These are phyloP conservation scores for Hepsetus odoe DNA, from an alignment of 2,113 vertebrate genomes.

Conservation along the genomic window DNA sequence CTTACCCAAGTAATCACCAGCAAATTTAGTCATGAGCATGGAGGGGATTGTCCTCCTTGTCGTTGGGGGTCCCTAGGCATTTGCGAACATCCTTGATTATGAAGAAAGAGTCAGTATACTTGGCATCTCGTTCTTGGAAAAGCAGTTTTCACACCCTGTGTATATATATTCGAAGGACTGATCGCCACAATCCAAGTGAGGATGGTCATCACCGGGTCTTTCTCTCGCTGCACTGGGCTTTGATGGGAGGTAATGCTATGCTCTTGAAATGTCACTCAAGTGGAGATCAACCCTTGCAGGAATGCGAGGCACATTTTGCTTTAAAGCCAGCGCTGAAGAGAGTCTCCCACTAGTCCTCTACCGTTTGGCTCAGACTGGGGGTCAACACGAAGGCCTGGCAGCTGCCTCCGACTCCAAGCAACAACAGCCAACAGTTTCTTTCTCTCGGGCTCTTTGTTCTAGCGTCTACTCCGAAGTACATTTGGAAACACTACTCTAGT, in stretches of 20 bases:
- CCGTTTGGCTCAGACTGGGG: neutral
- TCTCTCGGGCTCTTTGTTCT: constrained; percentile 29
- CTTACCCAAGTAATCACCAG: neutral
- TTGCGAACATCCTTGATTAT: neutral
- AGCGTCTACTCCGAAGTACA: constrained; percentile 63
- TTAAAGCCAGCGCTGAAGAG: neutral
- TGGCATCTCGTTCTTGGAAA: neutral
- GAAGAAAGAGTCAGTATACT: neutral
- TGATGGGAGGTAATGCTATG: no score
- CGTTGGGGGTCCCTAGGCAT: no score
- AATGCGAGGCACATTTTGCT: neutral
- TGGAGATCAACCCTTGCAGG: neutral
- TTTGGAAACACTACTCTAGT: constrained; percentile 69
- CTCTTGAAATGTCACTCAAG: no score
- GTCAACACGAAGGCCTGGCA: constrained; percentile 58
- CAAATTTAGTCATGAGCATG: neutral
- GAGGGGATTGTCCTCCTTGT: no score
- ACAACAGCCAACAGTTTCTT: constrained; percentile 9
- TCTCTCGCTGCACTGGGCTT: no score
- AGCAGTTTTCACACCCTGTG: neutral
- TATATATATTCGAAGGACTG: no score
- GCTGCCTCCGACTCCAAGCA: constrained; percentile 47
- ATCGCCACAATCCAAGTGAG: no score
- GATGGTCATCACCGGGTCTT: no score
- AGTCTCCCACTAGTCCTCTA: neutral